These are phyloP conservation scores for Cantharis rufa DNA, from an alignment of 2,888 invertebrate species.

Conservation along the genomic window DNA sequence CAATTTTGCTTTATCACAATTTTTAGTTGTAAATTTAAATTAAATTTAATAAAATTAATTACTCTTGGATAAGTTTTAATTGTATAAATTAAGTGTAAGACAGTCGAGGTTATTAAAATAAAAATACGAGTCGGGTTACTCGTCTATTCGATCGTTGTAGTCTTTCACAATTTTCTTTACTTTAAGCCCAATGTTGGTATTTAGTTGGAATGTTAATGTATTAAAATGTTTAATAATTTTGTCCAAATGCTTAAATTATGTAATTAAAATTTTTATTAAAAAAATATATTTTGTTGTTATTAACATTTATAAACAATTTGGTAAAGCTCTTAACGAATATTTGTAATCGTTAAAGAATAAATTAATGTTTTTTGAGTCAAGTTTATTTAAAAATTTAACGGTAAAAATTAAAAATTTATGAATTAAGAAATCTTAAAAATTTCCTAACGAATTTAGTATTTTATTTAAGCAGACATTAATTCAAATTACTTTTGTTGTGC, in stretches of 20 bases:
- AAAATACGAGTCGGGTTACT: background rate
- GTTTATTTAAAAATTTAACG: slow-evolving; percentile 2
- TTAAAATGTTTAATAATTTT: background rate
- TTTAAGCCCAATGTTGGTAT: background rate
- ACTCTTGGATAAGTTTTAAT: background rate
- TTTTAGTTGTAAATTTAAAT: background rate
- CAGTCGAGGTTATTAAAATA: background rate
- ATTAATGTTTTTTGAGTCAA: slow-evolving; percentile 5
- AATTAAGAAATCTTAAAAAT: background rate
- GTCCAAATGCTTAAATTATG: background rate
- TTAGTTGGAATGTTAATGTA: background rate
- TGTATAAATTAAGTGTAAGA: background rate
- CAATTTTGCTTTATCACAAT: background rate
- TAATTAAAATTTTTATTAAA: background rate
- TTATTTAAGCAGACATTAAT: background rate
- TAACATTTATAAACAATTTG: background rate
- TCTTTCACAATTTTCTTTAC: background rate
- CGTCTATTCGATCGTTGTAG: background rate
- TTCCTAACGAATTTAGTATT: background rate
- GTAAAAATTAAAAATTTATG: slow-evolving; percentile 1
- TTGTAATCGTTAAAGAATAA: slow-evolving; percentile 6
- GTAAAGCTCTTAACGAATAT: background rate
- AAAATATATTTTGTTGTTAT: background rate
- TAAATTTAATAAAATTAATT: background rate
- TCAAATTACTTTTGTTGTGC: background rate